Percentiles rank a stretch among this genome's conserved stretches.
These are phyloP conservation scores for Anolis carolinensis DNA, from an alignment of 2,113 vertebrate species.

Conservation along the genomic window DNA sequence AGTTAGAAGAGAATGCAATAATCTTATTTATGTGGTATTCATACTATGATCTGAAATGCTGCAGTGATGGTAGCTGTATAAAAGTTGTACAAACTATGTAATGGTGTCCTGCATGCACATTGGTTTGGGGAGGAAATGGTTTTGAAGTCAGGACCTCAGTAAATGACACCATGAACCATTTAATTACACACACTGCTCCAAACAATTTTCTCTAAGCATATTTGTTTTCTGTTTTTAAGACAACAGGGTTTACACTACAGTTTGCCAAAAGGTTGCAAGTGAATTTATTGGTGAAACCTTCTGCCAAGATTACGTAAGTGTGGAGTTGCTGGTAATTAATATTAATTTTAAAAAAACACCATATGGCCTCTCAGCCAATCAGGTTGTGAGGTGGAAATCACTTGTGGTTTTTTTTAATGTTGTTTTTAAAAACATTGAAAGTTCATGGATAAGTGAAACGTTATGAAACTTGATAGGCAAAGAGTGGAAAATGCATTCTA, in stretches of 20 bases:
- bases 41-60: neutral
- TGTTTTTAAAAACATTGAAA: no score
- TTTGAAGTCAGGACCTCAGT: neutral
- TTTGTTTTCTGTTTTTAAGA: conserved; percentile 72
- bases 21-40: neutral
- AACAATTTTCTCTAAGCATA: neutral
- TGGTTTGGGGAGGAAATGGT: neutral
- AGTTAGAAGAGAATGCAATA: neutral
- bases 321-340: neutral
- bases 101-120: neutral
- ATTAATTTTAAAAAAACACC: neutral
- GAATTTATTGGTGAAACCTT: conserved; percentile 86
- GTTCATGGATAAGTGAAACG: no score
- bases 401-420: no score
- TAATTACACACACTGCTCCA: neutral
- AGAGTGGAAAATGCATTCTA: no score
- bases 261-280: conserved; percentile 93
- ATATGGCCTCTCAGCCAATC: no score
- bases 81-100: neutral
- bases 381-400: no score
- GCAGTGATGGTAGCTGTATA: neutral
- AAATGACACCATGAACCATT: neutral
- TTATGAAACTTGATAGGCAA: no score
- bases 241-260: conserved; percentile 89
- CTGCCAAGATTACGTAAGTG: conserved; percentile 81